Base-by-base conservation (phyloP, 2,888 invertebrate genomes). In the Callyntrura sp. region DNA sequence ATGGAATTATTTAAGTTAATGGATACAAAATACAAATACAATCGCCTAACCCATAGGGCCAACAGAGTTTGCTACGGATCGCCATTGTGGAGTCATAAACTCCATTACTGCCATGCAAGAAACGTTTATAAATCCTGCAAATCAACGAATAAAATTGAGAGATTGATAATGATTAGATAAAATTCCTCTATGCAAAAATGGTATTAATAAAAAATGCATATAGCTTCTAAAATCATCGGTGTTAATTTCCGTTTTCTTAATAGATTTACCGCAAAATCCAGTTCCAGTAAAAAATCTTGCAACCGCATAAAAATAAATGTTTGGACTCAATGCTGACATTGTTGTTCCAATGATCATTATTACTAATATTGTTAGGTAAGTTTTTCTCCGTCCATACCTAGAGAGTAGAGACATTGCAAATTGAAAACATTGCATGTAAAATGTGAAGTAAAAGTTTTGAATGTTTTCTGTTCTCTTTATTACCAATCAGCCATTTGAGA, bases 401-500 rank as follows among this genome's bases (percentile, higher is more conserved):
- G 2, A 51, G 9, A 51, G 6, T 35, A 35, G 6, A 35, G 35
- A 35, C 51, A 51, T 45, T 45, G 11, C 11, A 11, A 45, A 45
- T 11, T 45, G 11, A 45, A 45, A 45, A 8, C 45, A 45, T 11
- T 45, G n/a, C 45, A 45, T 45, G 45, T 45, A 8, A 45, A 45
- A n/a, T n/a, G n/a, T n/a, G n/a, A n/a, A n/a, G 6, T n/a, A 25
- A 12, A 35, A 35, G 12, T 51, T 51, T 51, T 51, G n/a, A n/a
- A n/a, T n/a, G 11, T 51, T 11, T 70, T 48, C 5, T 85, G n/a
- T n/a, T n/a, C n/a, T n/a, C n/a, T n/a, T n/a, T n/a, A n/a, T n/a
- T n/a, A 92, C 92, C 92, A 92, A 85, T 92, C 92, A 2, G 92
- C 91, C n/a, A 91, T 8, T 76, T 88, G 85, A 23, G n/a, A n/a